Evolutionary conservation across 2,113 vertebrate genomes (phyloP).

Genomic region (Scolopax mira): DNA sequence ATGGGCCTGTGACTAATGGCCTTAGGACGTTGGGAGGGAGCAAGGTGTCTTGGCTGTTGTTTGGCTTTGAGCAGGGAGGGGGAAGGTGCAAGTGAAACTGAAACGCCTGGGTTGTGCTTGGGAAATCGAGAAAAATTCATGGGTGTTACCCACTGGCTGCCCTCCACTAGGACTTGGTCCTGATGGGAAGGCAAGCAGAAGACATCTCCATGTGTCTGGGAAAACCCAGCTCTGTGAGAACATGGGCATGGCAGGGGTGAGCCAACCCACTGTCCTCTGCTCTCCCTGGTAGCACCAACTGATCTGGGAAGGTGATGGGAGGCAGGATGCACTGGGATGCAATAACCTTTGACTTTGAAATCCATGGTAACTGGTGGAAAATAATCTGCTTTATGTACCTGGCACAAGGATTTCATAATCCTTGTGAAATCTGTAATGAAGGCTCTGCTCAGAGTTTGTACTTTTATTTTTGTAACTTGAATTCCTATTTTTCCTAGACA

Average conservation of each 20-base stretch:
- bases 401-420: neutral
- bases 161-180: neutral
- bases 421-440: neutral
- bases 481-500: neutral
- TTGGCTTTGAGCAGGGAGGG: neutral
- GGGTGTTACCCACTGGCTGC: too few relatives aligned
- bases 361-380: too few relatives aligned
- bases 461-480: neutral
- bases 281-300: too few relatives aligned
- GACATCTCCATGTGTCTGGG: accelerated
- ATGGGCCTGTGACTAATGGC: neutral
- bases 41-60: neutral
- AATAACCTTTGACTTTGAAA: too few relatives aligned
- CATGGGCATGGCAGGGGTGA: accelerated
- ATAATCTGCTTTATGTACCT: neutral
- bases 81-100: neutral
- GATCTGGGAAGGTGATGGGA: neutral
- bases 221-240: accelerated
- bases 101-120: neutral
- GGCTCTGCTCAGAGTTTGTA: neutral
- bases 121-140: neutral
- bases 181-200: neutral
- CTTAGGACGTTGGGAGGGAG: neutral
- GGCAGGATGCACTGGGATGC: accelerated
- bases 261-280: neutral